Evolutionary conservation across 2,797 vertebrate species (phyloP).

Genomic region (Neoniphon sammara): DNA sequence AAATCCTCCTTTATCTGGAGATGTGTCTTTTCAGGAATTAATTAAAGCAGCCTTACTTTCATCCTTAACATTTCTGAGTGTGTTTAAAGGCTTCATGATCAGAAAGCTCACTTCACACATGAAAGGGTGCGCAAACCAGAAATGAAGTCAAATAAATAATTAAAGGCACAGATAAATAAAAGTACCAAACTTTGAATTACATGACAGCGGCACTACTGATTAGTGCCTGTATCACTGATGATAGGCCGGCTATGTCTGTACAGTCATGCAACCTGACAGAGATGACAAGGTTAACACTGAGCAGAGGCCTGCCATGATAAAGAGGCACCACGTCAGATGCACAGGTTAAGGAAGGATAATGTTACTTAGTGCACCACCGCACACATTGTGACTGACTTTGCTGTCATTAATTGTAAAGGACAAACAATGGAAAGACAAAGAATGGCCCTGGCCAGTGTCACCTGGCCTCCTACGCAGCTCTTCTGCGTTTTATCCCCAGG

Average conservation of each 20-base stretch:
- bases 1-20: slow-evolving; percentile 5
- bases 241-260: slow-evolving; percentile 55
- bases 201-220: slow-evolving; percentile 18
- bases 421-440: slow-evolving; percentile 61
- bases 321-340: slow-evolving; percentile 52
- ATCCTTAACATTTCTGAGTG: not conserved
- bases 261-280: slow-evolving; percentile 49
- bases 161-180: slow-evolving; percentile 40
- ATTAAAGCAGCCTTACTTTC: slow-evolving; percentile 3
- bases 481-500: slow-evolving; percentile 48
- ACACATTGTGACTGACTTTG: slow-evolving; percentile 50
- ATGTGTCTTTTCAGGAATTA: not conserved
- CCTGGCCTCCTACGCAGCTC: slow-evolving; percentile 52
- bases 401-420: slow-evolving; percentile 62
- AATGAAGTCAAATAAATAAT: slow-evolving; percentile 33
- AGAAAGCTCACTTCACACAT: not conserved
- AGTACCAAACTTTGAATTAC: slow-evolving; percentile 45
- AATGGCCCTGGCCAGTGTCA: slow-evolving; percentile 62
- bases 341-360: slow-evolving; percentile 56
- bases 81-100: not conserved
- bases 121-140: not conserved
- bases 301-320: slow-evolving; percentile 53
- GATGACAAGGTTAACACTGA: slow-evolving; percentile 52
- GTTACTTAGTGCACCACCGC: slow-evolving; percentile 53
- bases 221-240: slow-evolving; percentile 40